phyloP scores from a whole-genome alignment of 2,888 invertebrate genomes.

The Cheilosia pagana region DNA sequence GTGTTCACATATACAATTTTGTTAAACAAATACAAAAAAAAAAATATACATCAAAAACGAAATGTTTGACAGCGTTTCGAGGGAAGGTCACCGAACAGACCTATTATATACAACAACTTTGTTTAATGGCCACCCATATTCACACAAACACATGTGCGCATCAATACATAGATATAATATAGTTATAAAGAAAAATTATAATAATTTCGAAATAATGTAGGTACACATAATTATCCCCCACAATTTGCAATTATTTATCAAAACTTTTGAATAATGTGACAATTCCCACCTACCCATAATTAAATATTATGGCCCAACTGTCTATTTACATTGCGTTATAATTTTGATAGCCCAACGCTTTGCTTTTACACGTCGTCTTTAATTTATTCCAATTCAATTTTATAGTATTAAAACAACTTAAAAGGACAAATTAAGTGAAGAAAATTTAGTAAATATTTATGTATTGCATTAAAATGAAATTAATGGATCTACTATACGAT shows the following conservation, averaged over 20 bases:
- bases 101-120: slow-evolving; percentile 5
- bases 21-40: not conserved
- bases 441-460: slow-evolving; percentile 59
- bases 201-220: not conserved
- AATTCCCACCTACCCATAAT: slow-evolving; percentile 3
- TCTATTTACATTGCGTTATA: not conserved
- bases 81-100: slow-evolving; percentile 24
- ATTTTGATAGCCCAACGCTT: not conserved
- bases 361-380: not conserved
- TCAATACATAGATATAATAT: not conserved
- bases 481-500: slow-evolving; percentile 74
- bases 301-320: slow-evolving; percentile 2
- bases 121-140: not conserved
- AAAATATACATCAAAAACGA: slow-evolving; percentile 1
- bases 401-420: slow-evolving; percentile 1
- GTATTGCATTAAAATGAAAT: slow-evolving; percentile 57
- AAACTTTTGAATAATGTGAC: not conserved
- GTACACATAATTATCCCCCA: not conserved
- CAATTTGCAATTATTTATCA: slow-evolving; percentile 1
- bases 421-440: slow-evolving; percentile 1
- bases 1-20: not conserved
- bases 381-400: slow-evolving; percentile 13
- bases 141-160: not conserved
- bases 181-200: not conserved
- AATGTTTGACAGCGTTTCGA: slow-evolving; percentile 14